Conservation (phyloP, 1,140 invertebrate genomes). For the Delia radicum region DNA sequence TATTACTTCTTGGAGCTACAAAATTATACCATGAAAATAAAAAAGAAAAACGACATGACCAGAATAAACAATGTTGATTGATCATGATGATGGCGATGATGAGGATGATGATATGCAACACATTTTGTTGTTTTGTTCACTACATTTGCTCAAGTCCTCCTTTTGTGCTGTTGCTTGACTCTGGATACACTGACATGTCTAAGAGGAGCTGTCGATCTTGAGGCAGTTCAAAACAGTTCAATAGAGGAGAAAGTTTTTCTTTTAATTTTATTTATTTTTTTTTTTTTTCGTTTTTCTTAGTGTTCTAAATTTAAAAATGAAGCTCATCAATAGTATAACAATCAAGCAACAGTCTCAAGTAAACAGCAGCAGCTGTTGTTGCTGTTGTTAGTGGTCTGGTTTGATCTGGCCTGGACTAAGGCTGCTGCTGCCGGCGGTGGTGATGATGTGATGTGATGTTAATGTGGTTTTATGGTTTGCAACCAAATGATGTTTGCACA, state of each 20-base stretch:
- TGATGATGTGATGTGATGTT: no score
- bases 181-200: constrained; percentile 4
- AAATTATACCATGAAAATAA: not conserved
- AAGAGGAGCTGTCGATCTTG: not conserved
- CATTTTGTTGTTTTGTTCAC: no score
- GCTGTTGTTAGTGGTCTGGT: not conserved
- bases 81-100: not conserved
- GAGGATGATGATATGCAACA: not conserved
- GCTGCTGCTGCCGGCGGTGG: not conserved
- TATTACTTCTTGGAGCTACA: not conserved
- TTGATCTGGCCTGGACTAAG: not conserved
- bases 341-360: not conserved
- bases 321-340: not conserved
- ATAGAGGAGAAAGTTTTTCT: constrained; percentile 13
- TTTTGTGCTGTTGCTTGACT: not conserved
- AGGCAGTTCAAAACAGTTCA: not conserved
- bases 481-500: not conserved
- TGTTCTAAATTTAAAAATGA: constrained; percentile 21
- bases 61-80: not conserved
- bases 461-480: not conserved
- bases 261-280: not conserved
- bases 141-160: not conserved
- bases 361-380: not conserved
- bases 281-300: not conserved
- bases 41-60: not conserved